Evolutionary conservation across 2,113 vertebrate genomes (phyloP).

Genomic region (Nycticebus coucang): DNA sequence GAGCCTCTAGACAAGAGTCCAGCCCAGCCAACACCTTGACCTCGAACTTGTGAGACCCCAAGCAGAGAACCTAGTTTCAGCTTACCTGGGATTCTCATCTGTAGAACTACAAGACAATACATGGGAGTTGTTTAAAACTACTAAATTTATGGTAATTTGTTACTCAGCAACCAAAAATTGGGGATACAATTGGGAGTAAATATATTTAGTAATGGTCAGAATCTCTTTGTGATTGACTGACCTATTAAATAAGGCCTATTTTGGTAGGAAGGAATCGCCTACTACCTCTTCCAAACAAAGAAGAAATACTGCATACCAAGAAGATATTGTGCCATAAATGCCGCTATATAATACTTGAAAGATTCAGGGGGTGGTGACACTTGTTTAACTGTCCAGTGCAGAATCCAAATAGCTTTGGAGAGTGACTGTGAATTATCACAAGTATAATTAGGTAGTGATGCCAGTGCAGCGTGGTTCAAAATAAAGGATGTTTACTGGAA

Average conservation of each 20-base stretch:
- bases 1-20: neutral
- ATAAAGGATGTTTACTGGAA: neutral
- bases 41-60: neutral
- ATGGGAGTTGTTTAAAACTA: neutral
- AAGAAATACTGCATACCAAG: neutral
- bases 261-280: neutral
- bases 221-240: neutral
- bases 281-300: neutral
- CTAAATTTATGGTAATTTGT: neutral
- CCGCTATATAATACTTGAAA: neutral
- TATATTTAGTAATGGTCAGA: neutral
- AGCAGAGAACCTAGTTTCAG: neutral
- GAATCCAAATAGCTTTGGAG: neutral
- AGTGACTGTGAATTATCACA: neutral
- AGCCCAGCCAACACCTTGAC: neutral
- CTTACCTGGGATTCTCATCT: neutral
- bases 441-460: neutral
- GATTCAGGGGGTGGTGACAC: neutral
- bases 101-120: neutral
- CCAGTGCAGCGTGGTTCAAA: neutral
- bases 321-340: neutral
- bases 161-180: slow-evolving; percentile 17
- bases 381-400: neutral
- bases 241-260: neutral
- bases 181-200: neutral